phyloP scores from a whole-genome alignment of 2,888 invertebrate genomes.

The Lobophora halterata region DNA sequence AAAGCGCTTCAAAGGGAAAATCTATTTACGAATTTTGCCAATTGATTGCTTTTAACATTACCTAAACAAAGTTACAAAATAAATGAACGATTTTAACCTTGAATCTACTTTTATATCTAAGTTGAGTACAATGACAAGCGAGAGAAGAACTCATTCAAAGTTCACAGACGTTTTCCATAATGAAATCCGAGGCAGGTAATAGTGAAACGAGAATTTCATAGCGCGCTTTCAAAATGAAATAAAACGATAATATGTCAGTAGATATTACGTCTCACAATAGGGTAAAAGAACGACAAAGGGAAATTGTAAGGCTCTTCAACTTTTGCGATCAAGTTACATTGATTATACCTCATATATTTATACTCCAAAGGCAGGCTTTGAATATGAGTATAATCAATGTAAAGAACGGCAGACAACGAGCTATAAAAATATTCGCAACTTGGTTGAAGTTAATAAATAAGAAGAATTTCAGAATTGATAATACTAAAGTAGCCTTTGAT shows the following conservation, averaged over 20 bases:
- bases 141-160: conserved; percentile 37
- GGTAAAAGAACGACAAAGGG: conserved; percentile 57
- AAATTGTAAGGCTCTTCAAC: conserved; percentile 57
- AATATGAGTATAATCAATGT: no score
- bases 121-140: no score
- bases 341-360: conserved; percentile 43
- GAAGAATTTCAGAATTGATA: conserved; percentile 30
- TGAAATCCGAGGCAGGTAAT: conserved; percentile 53
- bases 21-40: conserved; percentile 35
- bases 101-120: no score
- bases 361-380: conserved; percentile 15
- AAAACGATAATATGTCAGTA: conserved; percentile 68
- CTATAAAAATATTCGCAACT: conserved; percentile 22
- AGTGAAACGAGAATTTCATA: conserved; percentile 64
- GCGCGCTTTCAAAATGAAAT: conserved; percentile 61
- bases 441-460: conserved; percentile 24
- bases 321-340: conserved; percentile 63
- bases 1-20: conserved; percentile 53
- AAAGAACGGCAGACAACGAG: conserved; percentile 20
- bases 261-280: conserved; percentile 66
- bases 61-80: no score
- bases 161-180: conserved; percentile 41
- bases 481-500: conserved; percentile 58
- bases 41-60: conserved; percentile 30
- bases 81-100: no score